Percentiles rank a stretch among this genome's conserved stretches.
These are phyloP conservation scores for Cyphomyrus discorhynchus DNA, from an alignment of 2,113 vertebrate species.

Conservation along the genomic window DNA sequence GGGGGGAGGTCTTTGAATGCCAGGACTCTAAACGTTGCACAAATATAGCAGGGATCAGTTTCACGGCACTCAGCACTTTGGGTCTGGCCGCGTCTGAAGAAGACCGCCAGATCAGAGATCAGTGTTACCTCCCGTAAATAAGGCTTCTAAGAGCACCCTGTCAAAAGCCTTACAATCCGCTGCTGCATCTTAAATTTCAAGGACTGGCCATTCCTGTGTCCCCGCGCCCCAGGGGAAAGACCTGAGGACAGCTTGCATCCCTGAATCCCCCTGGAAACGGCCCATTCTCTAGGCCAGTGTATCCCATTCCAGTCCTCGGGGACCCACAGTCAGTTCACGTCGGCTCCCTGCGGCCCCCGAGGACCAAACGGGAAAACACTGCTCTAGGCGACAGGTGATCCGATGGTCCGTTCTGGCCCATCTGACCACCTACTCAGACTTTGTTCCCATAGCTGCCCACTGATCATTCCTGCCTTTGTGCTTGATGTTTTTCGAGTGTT, in stretches of 20 bases:
- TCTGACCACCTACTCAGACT: background rate
- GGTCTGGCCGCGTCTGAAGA: background rate
- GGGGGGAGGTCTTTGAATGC: background rate
- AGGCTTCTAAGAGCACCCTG: conserved; percentile 3
- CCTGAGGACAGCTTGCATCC: background rate
- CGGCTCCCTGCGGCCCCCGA: background rate
- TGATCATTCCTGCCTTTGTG: background rate
- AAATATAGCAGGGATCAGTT: conserved; percentile 20
- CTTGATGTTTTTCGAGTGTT: background rate
- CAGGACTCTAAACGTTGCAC: background rate
- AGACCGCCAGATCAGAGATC: conserved; percentile 17
- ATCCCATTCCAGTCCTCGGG: background rate
- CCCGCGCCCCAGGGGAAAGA: background rate
- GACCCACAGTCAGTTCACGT: background rate
- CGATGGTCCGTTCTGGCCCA: background rate
- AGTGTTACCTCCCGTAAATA: conserved; percentile 1
- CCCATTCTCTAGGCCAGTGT: background rate
- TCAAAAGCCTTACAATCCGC: background rate
- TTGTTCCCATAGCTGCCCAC: background rate
- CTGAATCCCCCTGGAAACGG: background rate
- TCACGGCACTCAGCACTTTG: background rate
- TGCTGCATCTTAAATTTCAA: conserved; percentile 16
- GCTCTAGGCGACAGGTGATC: background rate
- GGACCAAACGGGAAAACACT: background rate
- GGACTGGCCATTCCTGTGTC: conserved; percentile 15